Evolutionary conservation across 1,140 invertebrate species (phyloP).

Genomic region (Grapholita molesta): DNA sequence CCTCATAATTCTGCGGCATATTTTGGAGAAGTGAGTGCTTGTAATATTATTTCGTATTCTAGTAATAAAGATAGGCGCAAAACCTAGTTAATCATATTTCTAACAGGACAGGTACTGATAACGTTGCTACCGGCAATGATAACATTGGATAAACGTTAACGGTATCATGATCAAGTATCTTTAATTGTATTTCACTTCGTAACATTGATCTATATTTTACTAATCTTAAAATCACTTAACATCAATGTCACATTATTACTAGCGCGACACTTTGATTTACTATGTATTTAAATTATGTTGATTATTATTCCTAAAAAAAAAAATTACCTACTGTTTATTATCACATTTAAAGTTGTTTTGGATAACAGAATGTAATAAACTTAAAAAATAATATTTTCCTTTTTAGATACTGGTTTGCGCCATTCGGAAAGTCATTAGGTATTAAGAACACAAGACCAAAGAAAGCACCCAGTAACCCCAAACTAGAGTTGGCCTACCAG

Average conservation of each 20-base stretch:
- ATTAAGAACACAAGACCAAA: constrained; percentile 88
- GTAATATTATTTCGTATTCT: constrained; percentile 17
- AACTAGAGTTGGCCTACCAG: constrained; percentile 86
- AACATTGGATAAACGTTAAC: not conserved
- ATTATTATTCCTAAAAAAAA: too few relatives aligned
- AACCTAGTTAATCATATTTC: constrained; percentile 16
- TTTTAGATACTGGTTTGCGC: constrained; percentile 87
- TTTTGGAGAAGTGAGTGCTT: constrained; percentile 88
- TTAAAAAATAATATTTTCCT: constrained; percentile 24
- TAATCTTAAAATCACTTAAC: too few relatives aligned
- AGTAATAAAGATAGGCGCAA: not conserved
- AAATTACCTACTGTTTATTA: too few relatives aligned
- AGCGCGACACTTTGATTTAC: too few relatives aligned
- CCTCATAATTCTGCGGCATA: constrained; percentile 85
- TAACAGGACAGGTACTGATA: constrained; percentile 21
- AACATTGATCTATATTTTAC: too few relatives aligned
- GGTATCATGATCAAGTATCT: not conserved
- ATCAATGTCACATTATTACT: too few relatives aligned
- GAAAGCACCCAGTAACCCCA: constrained; percentile 83
- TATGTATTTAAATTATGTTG: too few relatives aligned
- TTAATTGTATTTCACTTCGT: not conserved
- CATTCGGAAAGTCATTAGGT: constrained; percentile 86
- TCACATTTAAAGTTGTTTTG: not conserved
- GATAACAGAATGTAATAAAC: not conserved
- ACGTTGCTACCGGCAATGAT: constrained; percentile 21